Percentiles rank a stretch among this genome's conserved stretches.
Conservation (phyloP, 2,888 invertebrate species). For the Noctua janthina region DNA sequence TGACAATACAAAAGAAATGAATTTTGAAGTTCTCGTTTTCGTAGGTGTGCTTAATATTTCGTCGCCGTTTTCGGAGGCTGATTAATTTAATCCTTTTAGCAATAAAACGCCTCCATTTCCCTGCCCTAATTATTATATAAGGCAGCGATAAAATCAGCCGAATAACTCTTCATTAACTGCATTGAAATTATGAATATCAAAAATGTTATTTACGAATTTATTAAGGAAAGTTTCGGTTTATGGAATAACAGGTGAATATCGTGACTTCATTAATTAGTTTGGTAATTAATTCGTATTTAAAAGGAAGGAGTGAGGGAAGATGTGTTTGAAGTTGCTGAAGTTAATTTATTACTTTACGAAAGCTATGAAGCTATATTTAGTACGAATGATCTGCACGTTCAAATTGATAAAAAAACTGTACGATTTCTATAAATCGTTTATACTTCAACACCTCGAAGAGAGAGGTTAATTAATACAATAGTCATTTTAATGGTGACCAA, state of each 20-base stretch:
- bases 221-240: slow-evolving; percentile 25
- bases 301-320: background rate
- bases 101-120: slow-evolving; percentile 54
- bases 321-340: slow-evolving; percentile 7
- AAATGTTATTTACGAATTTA: slow-evolving; percentile 37
- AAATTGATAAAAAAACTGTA: background rate
- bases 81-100: slow-evolving; percentile 63
- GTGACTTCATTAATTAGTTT: slow-evolving; percentile 25
- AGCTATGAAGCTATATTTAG: background rate
- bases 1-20: slow-evolving; percentile 53
- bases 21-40: slow-evolving; percentile 47
- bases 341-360: slow-evolving; percentile 8
- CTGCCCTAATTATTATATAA: slow-evolving; percentile 54
- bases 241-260: slow-evolving; percentile 4
- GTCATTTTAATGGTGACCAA: background rate
- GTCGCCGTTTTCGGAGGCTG: slow-evolving; percentile 38
- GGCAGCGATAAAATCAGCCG: slow-evolving; percentile 33
- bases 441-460: background rate
- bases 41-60: slow-evolving; percentile 54
- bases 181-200: slow-evolving; percentile 44
- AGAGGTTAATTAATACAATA: background rate
- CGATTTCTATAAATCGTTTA: background rate
- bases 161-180: slow-evolving; percentile 57
- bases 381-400: background rate
- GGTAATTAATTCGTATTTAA: slow-evolving; percentile 15